These are phyloP conservation scores for Amphiprion clarkii DNA, from an alignment of 2,797 vertebrate genomes.

Conservation along the genomic window DNA sequence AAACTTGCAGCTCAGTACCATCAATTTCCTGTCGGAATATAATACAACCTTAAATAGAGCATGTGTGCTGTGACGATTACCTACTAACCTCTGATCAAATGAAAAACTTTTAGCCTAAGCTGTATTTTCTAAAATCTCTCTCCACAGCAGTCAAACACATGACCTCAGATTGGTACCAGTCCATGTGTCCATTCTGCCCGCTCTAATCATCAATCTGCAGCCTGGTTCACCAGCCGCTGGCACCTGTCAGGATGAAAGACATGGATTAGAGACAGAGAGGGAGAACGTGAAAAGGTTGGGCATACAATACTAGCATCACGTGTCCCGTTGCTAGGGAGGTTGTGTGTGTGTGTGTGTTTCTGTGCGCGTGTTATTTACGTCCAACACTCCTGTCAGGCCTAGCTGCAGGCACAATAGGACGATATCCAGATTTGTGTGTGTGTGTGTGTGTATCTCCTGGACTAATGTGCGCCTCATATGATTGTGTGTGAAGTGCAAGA, in stretches of 20 bases:
- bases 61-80: constrained; percentile 20
- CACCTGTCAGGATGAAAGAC: constrained; percentile 83
- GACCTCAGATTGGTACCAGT: constrained; percentile 75
- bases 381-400: constrained; percentile 76
- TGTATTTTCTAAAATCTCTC: constrained; percentile 39
- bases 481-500: constrained; percentile 72
- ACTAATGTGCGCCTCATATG: constrained; percentile 65
- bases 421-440: constrained; percentile 71
- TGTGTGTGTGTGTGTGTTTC: constrained; percentile 28
- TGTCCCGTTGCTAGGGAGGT: constrained; percentile 76
- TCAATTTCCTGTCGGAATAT: constrained; percentile 20
- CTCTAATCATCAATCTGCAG: constrained; percentile 79
- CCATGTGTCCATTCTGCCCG: constrained; percentile 74
- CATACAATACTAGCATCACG: constrained; percentile 74
- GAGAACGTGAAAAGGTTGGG: constrained; percentile 77
- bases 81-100: constrained; percentile 15
- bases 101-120: constrained; percentile 49
- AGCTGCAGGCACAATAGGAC: constrained; percentile 73
- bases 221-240: constrained; percentile 76
- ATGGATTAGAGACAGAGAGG: constrained; percentile 77
- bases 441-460: constrained; percentile 42
- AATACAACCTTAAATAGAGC: constrained; percentile 21
- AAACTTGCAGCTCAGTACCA: not conserved
- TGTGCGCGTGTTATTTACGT: constrained; percentile 64
- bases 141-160: constrained; percentile 45